Evolutionary conservation across 2,888 invertebrate genomes (phyloP).

Genomic region (Xestia sexstrigata): DNA sequence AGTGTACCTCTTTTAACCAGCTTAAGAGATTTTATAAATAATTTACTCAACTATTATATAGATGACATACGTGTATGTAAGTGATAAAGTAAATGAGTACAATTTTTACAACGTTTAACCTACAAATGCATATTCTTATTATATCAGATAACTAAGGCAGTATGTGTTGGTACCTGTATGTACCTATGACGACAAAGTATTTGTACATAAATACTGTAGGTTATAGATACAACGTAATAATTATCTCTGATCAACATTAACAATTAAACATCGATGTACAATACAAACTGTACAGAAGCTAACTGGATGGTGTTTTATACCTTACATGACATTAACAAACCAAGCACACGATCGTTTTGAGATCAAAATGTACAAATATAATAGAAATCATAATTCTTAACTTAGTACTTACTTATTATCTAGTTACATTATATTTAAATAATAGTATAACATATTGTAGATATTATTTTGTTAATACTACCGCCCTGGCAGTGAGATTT

Average conservation of each 20-base stretch:
- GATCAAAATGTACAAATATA: slow-evolving; percentile 89
- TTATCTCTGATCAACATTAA: slow-evolving; percentile 52
- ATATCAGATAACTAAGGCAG: slow-evolving; percentile 77
- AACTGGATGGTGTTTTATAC: slow-evolving; percentile 90
- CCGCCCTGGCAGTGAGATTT: slow-evolving; percentile 87
- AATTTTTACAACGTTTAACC: slow-evolving; percentile 69
- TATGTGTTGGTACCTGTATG: slow-evolving; percentile 66
- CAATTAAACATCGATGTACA: slow-evolving; percentile 80
- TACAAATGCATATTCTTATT: slow-evolving; percentile 65
- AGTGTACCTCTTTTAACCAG: slow-evolving; percentile 90
- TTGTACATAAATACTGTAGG: slow-evolving; percentile 47
- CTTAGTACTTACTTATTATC: slow-evolving; percentile 46
- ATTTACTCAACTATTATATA: slow-evolving; percentile 68
- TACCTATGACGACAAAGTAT: slow-evolving; percentile 48
- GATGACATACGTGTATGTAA: slow-evolving; percentile 45
- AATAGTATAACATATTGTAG: slow-evolving; percentile 61
- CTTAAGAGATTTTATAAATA: slow-evolving; percentile 79
- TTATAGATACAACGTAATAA: slow-evolving; percentile 49
- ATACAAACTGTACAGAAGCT: slow-evolving; percentile 89
- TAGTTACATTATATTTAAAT: slow-evolving; percentile 58
- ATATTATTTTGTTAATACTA: slow-evolving; percentile 79
- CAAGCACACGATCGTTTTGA: slow-evolving; percentile 89
- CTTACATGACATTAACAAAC: slow-evolving; percentile 87
- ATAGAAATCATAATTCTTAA: slow-evolving; percentile 74
- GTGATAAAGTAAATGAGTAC: slow-evolving; percentile 54